Base-by-base conservation (phyloP, 1,140 invertebrate species). In the Pachypsylla venusta region DNA sequence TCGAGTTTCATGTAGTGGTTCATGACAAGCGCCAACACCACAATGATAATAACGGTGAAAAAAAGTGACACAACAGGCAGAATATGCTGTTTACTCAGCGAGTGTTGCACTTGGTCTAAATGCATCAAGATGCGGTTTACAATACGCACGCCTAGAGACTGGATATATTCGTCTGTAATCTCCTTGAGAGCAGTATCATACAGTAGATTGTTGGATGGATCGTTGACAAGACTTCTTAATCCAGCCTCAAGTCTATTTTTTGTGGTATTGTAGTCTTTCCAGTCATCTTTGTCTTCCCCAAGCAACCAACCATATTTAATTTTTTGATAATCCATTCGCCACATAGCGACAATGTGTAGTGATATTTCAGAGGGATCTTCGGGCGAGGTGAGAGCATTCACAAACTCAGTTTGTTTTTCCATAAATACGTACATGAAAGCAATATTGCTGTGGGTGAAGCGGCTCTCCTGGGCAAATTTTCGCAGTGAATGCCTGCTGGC, bases 251-350 rank as follows among this genome's bases (percentile, higher is more conserved):
- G 42, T 14, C 57, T 58, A 22, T 63, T 58, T 28, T 67, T 67
- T 3, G 66, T 67, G 14, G 58, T 59, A 54, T 67, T 66, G 57
- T 67, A 67, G 14, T 62, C 54, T n/a, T 63, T 62, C 53, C 58
- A 61, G 35, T 64, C 60, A 3, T 62, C 42, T 1, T 35, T 35
- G 27, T 56, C 53, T 1, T 60, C 62, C 56, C 62, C 65, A 5
- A 70, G 73, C 2, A 91, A 70, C 91, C 93, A 96, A 67, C 94
- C 89, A 68, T 93, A 96, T 67, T 88, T 89, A n/a, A 95, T 74
- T 58, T 85, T 81, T 20, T 81, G 81, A 16, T 80, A 78, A 69
- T 93, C 89, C 42, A 84, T 77, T 19, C 92, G 77, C 90, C 92
- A 96, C 61, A 97, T 82, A 26, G 96, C 84, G 0, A 92, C 89